Evolutionary conservation across 2,113 vertebrate species (phyloP).

Genomic region (Labrus mixtus): DNA sequence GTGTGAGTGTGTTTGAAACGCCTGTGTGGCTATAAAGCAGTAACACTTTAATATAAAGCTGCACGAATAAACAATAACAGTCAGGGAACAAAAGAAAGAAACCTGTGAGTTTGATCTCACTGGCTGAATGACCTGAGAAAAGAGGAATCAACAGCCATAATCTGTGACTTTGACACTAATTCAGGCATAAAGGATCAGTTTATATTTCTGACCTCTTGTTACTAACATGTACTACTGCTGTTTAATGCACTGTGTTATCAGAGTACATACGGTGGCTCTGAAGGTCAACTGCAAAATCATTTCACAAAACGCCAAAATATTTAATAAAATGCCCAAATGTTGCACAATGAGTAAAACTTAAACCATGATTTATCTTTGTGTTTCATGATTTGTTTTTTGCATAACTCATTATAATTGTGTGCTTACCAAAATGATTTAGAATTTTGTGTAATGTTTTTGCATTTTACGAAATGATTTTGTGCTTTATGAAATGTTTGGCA

Average conservation of each 20-base stretch:
- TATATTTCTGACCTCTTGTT: conserved; percentile 31
- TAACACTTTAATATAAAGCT: conserved; percentile 28
- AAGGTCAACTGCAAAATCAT: no score
- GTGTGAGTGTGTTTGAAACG: background rate
- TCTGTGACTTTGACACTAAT: background rate
- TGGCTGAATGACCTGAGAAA: background rate
- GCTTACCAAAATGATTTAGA: no score
- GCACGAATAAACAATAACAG: conserved; percentile 1
- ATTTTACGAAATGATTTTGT: no score
- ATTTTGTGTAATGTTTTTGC: no score
- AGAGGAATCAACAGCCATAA: conserved; percentile 31
- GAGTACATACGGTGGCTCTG: background rate
- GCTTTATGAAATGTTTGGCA: no score
- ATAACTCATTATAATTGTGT: no score
- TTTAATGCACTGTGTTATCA: conserved; percentile 3
- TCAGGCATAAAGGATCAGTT: background rate
- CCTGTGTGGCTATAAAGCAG: background rate
- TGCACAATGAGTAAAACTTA: no score
- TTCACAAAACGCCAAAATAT: no score
- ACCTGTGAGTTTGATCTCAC: background rate
- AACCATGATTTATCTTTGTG: no score
- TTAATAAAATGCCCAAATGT: no score
- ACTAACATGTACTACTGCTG: background rate
- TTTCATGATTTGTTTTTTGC: no score
- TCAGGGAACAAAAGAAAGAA: background rate